These are phyloP conservation scores for Synanthedon tipuliformis DNA, from an alignment of 2,888 invertebrate genomes.

Conservation along the genomic window DNA sequence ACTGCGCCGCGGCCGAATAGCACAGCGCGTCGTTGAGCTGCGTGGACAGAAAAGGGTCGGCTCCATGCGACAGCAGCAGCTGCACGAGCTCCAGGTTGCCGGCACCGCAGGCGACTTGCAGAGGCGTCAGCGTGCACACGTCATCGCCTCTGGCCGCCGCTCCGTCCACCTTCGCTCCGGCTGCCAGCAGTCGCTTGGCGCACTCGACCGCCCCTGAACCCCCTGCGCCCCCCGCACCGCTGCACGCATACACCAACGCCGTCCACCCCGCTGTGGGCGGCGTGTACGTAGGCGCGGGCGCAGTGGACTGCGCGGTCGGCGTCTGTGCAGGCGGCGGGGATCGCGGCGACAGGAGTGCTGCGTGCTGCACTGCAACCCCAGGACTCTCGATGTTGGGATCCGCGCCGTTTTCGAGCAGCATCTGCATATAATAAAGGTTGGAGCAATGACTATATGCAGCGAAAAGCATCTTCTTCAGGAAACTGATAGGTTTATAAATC, in stretches of 20 bases:
- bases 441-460: no score
- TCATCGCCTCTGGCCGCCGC: constrained; percentile 86
- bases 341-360: constrained; percentile 44
- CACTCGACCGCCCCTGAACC: constrained; percentile 70
- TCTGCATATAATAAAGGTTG: constrained; percentile 31
- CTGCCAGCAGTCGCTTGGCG: constrained; percentile 78
- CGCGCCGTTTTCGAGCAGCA: constrained; percentile 83
- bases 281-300: constrained; percentile 29
- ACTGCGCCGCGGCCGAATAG: constrained; percentile 86
- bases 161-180: constrained; percentile 87
- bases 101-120: constrained; percentile 87
- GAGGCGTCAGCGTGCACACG: constrained; percentile 86
- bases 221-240: constrained; percentile 25
- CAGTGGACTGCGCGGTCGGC: constrained; percentile 24
- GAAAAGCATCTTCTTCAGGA: no score
- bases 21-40: constrained; percentile 85
- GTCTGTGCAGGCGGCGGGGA: constrained; percentile 22
- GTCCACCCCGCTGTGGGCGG: constrained; percentile 78
- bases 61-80: constrained; percentile 83
- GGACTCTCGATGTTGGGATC: constrained; percentile 87
- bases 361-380: constrained; percentile 47
- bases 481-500: no score
- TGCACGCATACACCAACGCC: constrained; percentile 83
- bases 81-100: constrained; percentile 85
- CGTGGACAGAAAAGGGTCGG: constrained; percentile 89